Percentiles rank a stretch among this genome's conserved stretches.
Conservation (phyloP, 2,888 invertebrate species). For the Balanococcus diminutus region DNA sequence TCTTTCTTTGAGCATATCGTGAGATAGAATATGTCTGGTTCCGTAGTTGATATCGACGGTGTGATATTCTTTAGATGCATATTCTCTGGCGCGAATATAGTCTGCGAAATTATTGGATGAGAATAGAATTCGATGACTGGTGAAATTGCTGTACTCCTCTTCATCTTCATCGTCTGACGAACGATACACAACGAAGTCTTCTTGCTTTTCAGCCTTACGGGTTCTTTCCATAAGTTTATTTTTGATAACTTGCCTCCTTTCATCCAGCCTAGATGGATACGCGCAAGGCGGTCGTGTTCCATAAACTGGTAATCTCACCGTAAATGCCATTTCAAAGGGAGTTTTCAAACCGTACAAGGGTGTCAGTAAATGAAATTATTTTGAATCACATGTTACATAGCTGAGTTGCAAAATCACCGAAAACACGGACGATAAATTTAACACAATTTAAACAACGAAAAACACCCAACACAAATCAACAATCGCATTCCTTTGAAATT, state of each 20-base stretch:
- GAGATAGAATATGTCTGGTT: constrained; percentile 84
- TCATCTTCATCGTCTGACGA: constrained; percentile 78
- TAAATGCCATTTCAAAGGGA: constrained; percentile 70
- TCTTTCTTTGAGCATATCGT: constrained; percentile 86
- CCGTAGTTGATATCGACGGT: constrained; percentile 80
- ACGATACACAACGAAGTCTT: constrained; percentile 84
- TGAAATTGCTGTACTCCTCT: constrained; percentile 70
- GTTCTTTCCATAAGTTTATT: constrained; percentile 72
- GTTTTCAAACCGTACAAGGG: not conserved
- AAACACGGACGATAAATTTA: not conserved
- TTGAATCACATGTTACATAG: not conserved
- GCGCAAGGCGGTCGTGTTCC: constrained; percentile 82
- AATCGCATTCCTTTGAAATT: not conserved
- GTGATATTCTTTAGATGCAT: constrained; percentile 72
- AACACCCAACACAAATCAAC: not conserved
- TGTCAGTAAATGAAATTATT: not conserved
- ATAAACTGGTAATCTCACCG: constrained; percentile 72
- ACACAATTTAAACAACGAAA: not conserved
- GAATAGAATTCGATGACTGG: constrained; percentile 72
- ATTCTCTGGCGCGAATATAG: constrained; percentile 79
- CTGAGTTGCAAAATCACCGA: not conserved
- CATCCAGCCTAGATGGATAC: constrained; percentile 73
- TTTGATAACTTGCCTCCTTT: constrained; percentile 72
- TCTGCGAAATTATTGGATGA: constrained; percentile 87
- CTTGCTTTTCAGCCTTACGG: constrained; percentile 83